These are phyloP conservation scores for Sebastes schlegelii DNA, from an alignment of 2,113 vertebrate genomes.

Conservation along the genomic window DNA sequence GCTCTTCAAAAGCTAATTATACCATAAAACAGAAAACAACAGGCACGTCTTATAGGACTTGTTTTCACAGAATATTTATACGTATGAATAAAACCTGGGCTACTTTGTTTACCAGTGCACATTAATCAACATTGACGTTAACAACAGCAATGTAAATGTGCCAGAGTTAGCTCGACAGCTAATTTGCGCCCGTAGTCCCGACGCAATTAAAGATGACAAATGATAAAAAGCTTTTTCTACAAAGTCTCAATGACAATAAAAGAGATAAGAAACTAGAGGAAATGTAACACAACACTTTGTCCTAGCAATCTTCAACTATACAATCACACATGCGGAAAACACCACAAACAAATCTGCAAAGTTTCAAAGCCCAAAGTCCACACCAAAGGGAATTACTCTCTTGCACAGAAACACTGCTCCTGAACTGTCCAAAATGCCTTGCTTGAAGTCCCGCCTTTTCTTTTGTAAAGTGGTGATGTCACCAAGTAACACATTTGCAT, in stretches of 20 bases:
- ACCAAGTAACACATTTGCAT: too few species aligned
- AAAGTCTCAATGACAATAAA: not conserved
- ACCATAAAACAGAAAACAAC: not conserved
- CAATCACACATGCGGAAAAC: not conserved
- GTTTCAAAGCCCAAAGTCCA: too few species aligned
- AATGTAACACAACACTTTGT: not conserved
- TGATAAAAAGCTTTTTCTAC: not conserved
- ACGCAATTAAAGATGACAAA: conserved; percentile 2
- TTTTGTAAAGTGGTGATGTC: too few species aligned
- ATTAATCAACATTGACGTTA: not conserved
- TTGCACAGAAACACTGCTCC: too few species aligned
- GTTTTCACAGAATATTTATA: not conserved
- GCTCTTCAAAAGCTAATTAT: not conserved
- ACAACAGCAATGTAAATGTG: not conserved
- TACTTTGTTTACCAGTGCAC: not conserved
- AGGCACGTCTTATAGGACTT: not conserved
- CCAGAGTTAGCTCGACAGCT: not conserved
- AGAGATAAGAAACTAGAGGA: not conserved
- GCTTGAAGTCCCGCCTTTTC: too few species aligned
- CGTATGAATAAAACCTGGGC: not conserved
- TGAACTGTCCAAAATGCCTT: too few species aligned
- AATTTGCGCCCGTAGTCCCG: not conserved
- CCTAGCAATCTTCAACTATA: not conserved
- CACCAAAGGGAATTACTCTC: too few species aligned
- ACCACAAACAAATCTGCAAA: not conserved